Base-by-base conservation (phyloP, 53 echinoderm and acorn worm genomes). In the Arbacia lixula region DNA sequence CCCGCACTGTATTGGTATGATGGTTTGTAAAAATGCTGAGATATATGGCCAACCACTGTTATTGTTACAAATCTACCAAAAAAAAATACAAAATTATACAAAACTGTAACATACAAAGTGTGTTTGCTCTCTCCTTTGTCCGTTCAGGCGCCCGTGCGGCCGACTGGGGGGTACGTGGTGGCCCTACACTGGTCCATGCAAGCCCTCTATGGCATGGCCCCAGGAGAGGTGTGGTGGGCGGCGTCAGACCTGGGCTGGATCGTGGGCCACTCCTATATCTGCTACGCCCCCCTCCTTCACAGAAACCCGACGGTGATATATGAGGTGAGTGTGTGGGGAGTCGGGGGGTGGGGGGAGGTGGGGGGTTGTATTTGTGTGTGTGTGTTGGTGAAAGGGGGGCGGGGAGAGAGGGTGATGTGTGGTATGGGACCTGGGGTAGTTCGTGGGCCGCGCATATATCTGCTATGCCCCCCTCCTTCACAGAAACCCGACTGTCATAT, bases 181-280 rank as follows among this genome's bases (percentile, higher is more conserved):
- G 87, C 85, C 24, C 85, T 95, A 2, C 80, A 91, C 65, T 95
- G 96, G 96, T 87, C 96, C n/a, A 95, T 95, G 96, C 93, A 95
- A 33, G 88, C 84, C 83, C 60, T 95, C 14, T 95, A 95, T 85
- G 89, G 88, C 6, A 74, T 95, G 62, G 53, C 89, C 12, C 96
- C 96, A 2, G 96, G 96, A 30, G 96, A 95, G 91, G 69, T 89
- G 2, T 95, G 95, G 95, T 95, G 95, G 95, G 91, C 95, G 22
- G 95, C 92, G 5, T 95, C 95, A 34, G 95, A 95, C 75, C 85
- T 95, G 1, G 95, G 95, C 39, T 95, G 95, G 95, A 91, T 95
- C 40, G 95, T 95, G 29, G 95, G 95, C 53, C 95, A 95, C 83
- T 95, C 95, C 19, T 95, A 95, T 43, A 95, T 95, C 30, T 95